A percentile compares a stretch with the other conserved stretches of the same genome.
Conservation (phyloP, 1,140 invertebrate species). For the Halyomorpha halys region DNA sequence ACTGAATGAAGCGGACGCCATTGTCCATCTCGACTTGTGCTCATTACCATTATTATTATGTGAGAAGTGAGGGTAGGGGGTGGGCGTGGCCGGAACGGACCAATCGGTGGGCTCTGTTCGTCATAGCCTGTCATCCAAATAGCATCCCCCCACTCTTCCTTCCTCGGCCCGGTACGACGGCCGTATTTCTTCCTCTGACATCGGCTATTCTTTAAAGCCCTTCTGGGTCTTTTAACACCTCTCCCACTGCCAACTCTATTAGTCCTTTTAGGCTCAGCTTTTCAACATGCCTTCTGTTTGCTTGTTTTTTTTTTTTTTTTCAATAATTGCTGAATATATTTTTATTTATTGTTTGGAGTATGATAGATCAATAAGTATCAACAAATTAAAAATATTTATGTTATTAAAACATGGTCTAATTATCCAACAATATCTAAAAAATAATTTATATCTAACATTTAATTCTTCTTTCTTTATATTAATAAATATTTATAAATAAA, state of each 20-base stretch:
- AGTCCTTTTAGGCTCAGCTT: neutral
- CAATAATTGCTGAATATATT: no score
- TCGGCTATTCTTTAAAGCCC: neutral
- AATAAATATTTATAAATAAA: no score
- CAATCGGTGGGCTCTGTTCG: neutral
- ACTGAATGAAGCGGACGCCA: slow-evolving; percentile 3
- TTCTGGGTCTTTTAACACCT: neutral
- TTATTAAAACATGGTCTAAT: no score
- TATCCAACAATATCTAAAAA: no score
- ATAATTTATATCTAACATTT: no score
- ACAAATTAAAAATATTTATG: no score
- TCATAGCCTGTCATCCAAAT: slow-evolving; percentile 11
- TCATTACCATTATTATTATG: slow-evolving; percentile 19
- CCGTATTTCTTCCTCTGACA: slow-evolving; percentile 7
- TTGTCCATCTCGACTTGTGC: slow-evolving; percentile 11
- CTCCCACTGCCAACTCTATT: slow-evolving; percentile 1
- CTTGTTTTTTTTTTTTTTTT: no score
- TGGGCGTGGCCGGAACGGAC: neutral
- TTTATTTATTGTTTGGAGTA: no score
- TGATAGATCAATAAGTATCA: no score
- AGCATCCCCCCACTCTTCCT: slow-evolving; percentile 7
- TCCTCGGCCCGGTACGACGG: neutral
- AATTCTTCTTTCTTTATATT: no score
- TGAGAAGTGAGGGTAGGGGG: slow-evolving; percentile 10
- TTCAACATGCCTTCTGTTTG: no score